Percentiles rank a stretch among this genome's conserved stretches.
Conservation (phyloP, 2,888 invertebrate species). For the Lasioglossum figueresi region DNA sequence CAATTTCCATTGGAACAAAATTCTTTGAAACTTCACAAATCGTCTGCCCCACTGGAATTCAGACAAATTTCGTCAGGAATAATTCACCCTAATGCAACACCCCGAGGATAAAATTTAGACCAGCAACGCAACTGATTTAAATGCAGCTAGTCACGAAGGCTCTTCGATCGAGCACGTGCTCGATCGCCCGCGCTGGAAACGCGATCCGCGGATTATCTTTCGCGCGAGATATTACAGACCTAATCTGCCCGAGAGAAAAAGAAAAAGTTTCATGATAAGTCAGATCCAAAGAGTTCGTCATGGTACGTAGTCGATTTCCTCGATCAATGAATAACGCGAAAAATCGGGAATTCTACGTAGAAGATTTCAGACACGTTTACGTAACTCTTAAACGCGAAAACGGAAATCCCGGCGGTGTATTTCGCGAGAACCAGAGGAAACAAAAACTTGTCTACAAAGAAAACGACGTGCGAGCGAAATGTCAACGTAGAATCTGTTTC, state of each 20-base stretch:
- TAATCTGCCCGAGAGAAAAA: conserved; percentile 45
- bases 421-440: background rate
- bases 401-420: background rate
- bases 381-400: background rate
- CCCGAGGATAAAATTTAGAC: background rate
- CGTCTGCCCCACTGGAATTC: background rate
- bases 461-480: background rate
- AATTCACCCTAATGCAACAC: conserved; percentile 5
- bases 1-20: background rate
- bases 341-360: conserved; percentile 9
- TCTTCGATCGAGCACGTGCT: conserved; percentile 68
- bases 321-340: conserved; percentile 28
- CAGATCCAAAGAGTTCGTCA: conserved; percentile 42
- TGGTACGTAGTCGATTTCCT: conserved; percentile 36
- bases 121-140: background rate
- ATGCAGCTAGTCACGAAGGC: conserved; percentile 44
- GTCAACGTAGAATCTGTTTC: background rate
- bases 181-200: conserved; percentile 65
- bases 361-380: background rate
- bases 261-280: conserved; percentile 62
- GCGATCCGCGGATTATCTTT: conserved; percentile 70
- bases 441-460: background rate
- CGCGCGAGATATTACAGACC: conserved; percentile 49
- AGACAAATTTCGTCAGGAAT: background rate
- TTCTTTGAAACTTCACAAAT: no score